Percentiles rank a stretch among this genome's conserved stretches.
These are phyloP conservation scores for Athetis lepigone DNA, from an alignment of 2,888 invertebrate genomes.

Conservation along the genomic window DNA sequence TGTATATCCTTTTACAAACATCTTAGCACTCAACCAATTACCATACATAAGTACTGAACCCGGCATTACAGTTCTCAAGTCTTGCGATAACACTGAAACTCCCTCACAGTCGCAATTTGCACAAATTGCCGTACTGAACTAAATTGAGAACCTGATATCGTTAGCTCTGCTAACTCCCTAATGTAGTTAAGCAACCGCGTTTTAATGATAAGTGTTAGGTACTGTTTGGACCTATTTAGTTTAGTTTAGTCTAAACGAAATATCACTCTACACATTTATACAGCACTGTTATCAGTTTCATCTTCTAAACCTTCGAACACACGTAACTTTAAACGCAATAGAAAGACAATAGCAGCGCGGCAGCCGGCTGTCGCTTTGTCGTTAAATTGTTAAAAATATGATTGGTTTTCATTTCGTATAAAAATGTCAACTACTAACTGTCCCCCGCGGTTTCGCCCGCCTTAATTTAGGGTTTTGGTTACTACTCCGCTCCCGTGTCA, in stretches of 20 bases:
- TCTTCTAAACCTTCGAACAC: too few species aligned
- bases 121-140: slow-evolving; percentile 79
- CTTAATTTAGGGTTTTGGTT: too few species aligned
- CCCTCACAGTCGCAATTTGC: slow-evolving; percentile 78
- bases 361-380: too few species aligned
- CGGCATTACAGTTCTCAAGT: slow-evolving; percentile 57
- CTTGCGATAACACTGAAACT: slow-evolving; percentile 72
- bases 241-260: neutral
- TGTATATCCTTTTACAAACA: slow-evolving; percentile 34
- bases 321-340: too few species aligned
- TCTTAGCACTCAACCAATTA: slow-evolving; percentile 66
- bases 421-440: too few species aligned
- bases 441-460: too few species aligned
- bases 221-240: slow-evolving; percentile 19
- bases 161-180: slow-evolving; percentile 69
- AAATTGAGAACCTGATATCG: slow-evolving; percentile 79
- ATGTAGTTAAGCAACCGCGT: slow-evolving; percentile 62
- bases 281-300: too few species aligned
- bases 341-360: too few species aligned
- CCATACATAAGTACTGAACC: slow-evolving; percentile 58
- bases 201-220: slow-evolving; percentile 52
- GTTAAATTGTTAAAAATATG: too few species aligned
- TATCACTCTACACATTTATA: neutral
- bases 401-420: too few species aligned
- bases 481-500: too few species aligned